Evolutionary conservation across 1,140 invertebrate species (phyloP).

Genomic region (Prorops nasuta): DNA sequence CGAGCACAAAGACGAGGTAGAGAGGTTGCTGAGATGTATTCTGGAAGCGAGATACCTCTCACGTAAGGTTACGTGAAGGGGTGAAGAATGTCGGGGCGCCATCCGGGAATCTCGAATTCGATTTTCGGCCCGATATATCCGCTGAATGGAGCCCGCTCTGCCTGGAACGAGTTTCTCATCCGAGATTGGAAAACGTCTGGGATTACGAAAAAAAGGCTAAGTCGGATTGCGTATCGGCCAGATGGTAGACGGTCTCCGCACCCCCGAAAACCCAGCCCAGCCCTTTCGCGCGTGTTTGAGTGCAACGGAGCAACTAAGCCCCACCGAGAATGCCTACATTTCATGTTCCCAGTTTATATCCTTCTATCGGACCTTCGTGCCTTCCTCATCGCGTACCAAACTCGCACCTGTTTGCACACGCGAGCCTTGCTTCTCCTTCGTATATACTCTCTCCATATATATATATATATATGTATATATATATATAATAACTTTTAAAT

Average conservation of each 20-base stretch:
- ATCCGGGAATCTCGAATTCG: slow-evolving; percentile 34
- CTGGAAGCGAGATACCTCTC: slow-evolving; percentile 1
- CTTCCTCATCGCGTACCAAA: too few relatives aligned
- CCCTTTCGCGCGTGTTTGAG: too few relatives aligned
- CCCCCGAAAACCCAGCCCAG: slow-evolving; percentile 16
- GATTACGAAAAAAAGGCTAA: slow-evolving; percentile 40
- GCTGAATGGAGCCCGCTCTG: slow-evolving; percentile 33
- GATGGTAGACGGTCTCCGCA: slow-evolving; percentile 42
- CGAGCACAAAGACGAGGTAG: slow-evolving; percentile 1
- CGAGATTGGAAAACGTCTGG: slow-evolving; percentile 48
- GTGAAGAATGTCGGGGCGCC: slow-evolving; percentile 1
- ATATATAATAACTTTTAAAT: too few relatives aligned
- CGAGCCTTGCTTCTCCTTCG: too few relatives aligned
- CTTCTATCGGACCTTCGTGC: background rate
- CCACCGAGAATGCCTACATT: too few relatives aligned
- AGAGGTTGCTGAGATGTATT: background rate
- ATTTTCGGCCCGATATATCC: slow-evolving; percentile 41
- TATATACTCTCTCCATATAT: too few relatives aligned
- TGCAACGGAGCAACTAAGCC: too few relatives aligned
- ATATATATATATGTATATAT: too few relatives aligned
- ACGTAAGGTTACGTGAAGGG: slow-evolving; percentile 16
- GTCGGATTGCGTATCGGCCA: slow-evolving; percentile 47
- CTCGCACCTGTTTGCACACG: too few relatives aligned
- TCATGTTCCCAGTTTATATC: too few relatives aligned
- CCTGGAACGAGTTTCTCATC: slow-evolving; percentile 40